phyloP scores from a whole-genome alignment of 2,888 invertebrate species.

The Volucella bombylans region DNA sequence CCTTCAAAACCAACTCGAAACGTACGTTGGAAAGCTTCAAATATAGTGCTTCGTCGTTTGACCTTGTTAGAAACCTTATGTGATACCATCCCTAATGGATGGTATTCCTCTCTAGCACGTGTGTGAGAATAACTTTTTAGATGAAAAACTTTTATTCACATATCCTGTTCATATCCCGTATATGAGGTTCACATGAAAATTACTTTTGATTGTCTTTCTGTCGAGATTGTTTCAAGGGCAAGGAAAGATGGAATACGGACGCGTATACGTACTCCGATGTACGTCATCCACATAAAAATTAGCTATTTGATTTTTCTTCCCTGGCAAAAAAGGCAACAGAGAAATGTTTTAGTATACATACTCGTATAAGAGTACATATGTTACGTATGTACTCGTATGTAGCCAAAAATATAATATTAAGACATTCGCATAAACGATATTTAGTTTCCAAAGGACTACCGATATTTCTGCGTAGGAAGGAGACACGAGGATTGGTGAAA shows the following conservation, averaged over 20 bases:
- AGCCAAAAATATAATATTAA: neutral
- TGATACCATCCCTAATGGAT: constrained; percentile 13
- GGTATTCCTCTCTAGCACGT: constrained; percentile 17
- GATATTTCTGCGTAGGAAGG: neutral
- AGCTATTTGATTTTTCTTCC: constrained; percentile 17
- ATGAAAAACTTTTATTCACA: neutral
- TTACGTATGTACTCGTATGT: too few relatives aligned
- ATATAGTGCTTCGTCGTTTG: constrained; percentile 8
- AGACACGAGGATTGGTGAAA: neutral
- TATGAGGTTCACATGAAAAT: neutral
- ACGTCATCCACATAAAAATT: constrained; percentile 26
- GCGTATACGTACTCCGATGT: neutral
- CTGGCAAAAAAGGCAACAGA: neutral
- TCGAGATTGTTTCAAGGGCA: constrained; percentile 3
- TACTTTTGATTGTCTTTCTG: constrained; percentile 10
- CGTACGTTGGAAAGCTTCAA: constrained; percentile 9
- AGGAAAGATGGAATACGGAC: neutral
- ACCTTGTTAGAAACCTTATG: constrained; percentile 10
- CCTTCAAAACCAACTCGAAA: neutral
- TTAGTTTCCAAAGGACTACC: constrained; percentile 15
- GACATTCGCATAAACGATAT: constrained; percentile 6
- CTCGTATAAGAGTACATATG: too few relatives aligned
- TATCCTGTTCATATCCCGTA: neutral
- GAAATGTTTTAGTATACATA: neutral
- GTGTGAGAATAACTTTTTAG: constrained; percentile 10